Evolutionary conservation across 2,888 invertebrate genomes (phyloP).

Genomic region (Lycia hirtaria): DNA sequence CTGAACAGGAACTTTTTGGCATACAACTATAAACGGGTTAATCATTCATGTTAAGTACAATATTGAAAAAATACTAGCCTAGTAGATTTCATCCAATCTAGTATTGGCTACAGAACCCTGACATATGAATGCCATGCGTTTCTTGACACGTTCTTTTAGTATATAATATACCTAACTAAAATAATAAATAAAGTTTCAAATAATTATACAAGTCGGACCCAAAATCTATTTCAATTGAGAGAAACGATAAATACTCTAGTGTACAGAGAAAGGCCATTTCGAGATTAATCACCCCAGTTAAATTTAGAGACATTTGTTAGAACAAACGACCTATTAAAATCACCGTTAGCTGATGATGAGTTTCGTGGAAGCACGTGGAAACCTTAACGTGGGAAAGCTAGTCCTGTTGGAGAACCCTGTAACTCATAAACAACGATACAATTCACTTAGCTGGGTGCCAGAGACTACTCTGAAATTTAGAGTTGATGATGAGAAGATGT

Average conservation of each 20-base stretch:
- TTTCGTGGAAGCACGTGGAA: constrained; percentile 53
- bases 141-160: too few relatives aligned
- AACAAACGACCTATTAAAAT: constrained; percentile 46
- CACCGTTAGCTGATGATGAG: constrained; percentile 54
- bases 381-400: constrained; percentile 66
- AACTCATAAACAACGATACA: constrained; percentile 72
- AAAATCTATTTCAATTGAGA: constrained; percentile 14
- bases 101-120: too few relatives aligned
- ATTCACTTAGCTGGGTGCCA: constrained; percentile 60
- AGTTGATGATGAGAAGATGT: too few relatives aligned
- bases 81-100: too few relatives aligned
- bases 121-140: too few relatives aligned
- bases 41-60: too few relatives aligned
- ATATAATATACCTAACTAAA: too few relatives aligned
- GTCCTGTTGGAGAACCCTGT: constrained; percentile 55
- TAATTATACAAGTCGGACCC: too few relatives aligned
- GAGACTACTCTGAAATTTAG: neutral
- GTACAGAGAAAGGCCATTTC: constrained; percentile 22
- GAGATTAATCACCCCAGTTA: constrained; percentile 34
- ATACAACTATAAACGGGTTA: too few relatives aligned
- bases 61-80: too few relatives aligned
- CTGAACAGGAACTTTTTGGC: too few relatives aligned
- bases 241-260: constrained; percentile 10
- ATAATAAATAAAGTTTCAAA: too few relatives aligned
- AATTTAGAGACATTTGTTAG: constrained; percentile 34